Evolutionary conservation across 2,113 vertebrate species (phyloP).

Genomic region (Cichladusa arquata): DNA sequence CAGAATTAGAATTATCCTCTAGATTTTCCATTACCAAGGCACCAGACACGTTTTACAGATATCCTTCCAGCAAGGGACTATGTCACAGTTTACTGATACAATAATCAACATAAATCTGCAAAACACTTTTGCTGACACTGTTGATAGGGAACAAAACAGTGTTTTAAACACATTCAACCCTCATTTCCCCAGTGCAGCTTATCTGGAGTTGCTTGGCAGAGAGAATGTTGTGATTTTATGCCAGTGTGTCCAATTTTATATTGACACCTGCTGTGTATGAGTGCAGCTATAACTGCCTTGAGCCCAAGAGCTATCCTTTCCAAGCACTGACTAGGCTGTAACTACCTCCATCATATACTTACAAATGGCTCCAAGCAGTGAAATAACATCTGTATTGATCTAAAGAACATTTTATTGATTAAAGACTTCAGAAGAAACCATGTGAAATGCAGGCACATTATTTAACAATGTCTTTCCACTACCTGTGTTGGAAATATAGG

Average conservation of each 20-base stretch:
- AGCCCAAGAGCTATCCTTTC: neutral
- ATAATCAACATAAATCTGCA: slow-evolving; percentile 52
- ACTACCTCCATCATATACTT: neutral
- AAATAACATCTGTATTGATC: slow-evolving; percentile 76
- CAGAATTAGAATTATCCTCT: neutral
- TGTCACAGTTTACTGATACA: slow-evolving; percentile 4
- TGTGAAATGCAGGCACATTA: slow-evolving; percentile 57
- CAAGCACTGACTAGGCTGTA: neutral
- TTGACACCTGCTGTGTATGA: neutral
- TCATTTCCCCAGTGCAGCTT: neutral
- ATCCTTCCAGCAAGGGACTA: slow-evolving; percentile 22
- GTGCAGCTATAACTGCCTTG: neutral
- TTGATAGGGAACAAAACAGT: slow-evolving; percentile 2
- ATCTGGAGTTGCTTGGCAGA: neutral
- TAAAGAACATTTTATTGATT: slow-evolving; percentile 74
- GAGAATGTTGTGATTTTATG: slow-evolving; percentile 8
- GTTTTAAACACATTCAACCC: slow-evolving; percentile 1
- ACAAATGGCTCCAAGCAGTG: slow-evolving; percentile 56
- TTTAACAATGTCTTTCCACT: slow-evolving; percentile 58
- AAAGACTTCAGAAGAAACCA: slow-evolving; percentile 55
- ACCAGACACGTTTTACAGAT: slow-evolving; percentile 1
- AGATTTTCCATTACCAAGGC: neutral
- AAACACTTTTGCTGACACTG: slow-evolving; percentile 1
- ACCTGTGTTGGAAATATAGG: slow-evolving; percentile 1
- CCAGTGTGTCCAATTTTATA: neutral